A percentile compares a stretch with the other conserved stretches of the same genome.
Evolutionary conservation across 2,113 vertebrate genomes (phyloP).

Genomic region (Plotosus lineatus): DNA sequence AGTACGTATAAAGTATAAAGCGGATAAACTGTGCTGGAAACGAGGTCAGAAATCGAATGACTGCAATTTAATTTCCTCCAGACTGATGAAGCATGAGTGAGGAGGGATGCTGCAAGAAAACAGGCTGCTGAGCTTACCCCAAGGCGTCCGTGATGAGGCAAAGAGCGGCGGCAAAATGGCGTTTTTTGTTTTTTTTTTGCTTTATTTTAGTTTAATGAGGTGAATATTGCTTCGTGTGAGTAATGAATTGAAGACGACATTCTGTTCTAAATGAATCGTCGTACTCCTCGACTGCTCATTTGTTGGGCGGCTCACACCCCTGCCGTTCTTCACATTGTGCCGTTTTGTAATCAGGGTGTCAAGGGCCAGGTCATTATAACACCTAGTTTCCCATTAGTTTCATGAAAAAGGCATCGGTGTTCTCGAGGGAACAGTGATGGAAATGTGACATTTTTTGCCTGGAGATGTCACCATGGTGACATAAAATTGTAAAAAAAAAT

Average conservation of each 20-base stretch:
- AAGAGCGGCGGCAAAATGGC: conserved; percentile 45
- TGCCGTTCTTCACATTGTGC: conserved; percentile 52
- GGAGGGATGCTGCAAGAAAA: conserved; percentile 22
- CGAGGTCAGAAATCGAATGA: conserved; percentile 25
- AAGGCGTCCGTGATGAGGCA: conserved; percentile 49
- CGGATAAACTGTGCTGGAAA: conserved; percentile 15
- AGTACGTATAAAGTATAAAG: conserved; percentile 15
- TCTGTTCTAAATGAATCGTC: conserved; percentile 58
- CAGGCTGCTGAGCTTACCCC: conserved; percentile 43
- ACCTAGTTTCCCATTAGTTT: conserved; percentile 61
- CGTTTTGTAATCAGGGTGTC: conserved; percentile 59
- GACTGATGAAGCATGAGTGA: conserved; percentile 42
- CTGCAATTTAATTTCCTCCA: conserved; percentile 22
- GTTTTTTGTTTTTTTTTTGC: conserved; percentile 43
- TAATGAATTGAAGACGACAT: conserved; percentile 58
- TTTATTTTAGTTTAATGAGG: conserved; percentile 61
- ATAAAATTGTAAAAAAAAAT: conserved; percentile 51
- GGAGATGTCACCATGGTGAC: conserved; percentile 45
- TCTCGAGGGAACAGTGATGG: conserved; percentile 32
- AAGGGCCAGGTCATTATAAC: conserved; percentile 56
- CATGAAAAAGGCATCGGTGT: conserved; percentile 57
- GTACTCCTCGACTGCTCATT: conserved; percentile 45
- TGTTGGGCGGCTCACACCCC: conserved; percentile 36
- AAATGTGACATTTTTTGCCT: conserved; percentile 34
- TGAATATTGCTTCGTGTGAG: conserved; percentile 60